phyloP scores from a whole-genome alignment of 2,888 invertebrate genomes.

The Orchestes rusci region DNA sequence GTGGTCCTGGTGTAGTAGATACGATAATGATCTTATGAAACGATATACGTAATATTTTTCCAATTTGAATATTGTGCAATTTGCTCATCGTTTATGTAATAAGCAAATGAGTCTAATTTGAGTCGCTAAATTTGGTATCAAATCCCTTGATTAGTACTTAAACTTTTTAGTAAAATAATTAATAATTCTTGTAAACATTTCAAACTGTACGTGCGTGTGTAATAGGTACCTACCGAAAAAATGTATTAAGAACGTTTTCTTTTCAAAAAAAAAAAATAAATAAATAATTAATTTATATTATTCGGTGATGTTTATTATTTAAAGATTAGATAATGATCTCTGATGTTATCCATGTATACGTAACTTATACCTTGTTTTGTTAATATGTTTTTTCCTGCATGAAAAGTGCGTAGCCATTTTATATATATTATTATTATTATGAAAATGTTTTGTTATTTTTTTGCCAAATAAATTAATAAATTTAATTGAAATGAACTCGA shows the following conservation, averaged over 20 bases:
- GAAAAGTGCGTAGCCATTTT: slow-evolving; percentile 10
- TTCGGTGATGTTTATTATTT: slow-evolving; percentile 7
- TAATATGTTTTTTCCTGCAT: slow-evolving; percentile 9
- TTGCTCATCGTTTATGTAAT: neutral
- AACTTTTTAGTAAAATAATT: too few species aligned
- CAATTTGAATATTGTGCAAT: neutral
- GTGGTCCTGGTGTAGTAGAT: too few species aligned
- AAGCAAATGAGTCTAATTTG: neutral
- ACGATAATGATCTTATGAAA: too few species aligned
- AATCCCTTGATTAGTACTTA: neutral
- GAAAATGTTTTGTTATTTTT: slow-evolving; percentile 13
- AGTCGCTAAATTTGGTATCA: slow-evolving; percentile 5
- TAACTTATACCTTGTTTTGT: slow-evolving; percentile 14
- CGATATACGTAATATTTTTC: neutral
- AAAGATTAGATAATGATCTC: slow-evolving; percentile 14
- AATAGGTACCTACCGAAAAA: slow-evolving; percentile 6
- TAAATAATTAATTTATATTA: slow-evolving; percentile 1
- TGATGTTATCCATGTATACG: slow-evolving; percentile 14
- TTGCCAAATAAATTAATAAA: slow-evolving; percentile 14
- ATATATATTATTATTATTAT: slow-evolving; percentile 10
- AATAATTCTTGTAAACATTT: too few species aligned
- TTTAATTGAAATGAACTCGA: slow-evolving; percentile 8
- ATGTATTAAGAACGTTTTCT: neutral
- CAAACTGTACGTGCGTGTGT: slow-evolving; percentile 6
- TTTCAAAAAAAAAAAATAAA: neutral